phyloP scores from a whole-genome alignment of 2,888 invertebrate species.

The Rhamnusium bicolor region DNA sequence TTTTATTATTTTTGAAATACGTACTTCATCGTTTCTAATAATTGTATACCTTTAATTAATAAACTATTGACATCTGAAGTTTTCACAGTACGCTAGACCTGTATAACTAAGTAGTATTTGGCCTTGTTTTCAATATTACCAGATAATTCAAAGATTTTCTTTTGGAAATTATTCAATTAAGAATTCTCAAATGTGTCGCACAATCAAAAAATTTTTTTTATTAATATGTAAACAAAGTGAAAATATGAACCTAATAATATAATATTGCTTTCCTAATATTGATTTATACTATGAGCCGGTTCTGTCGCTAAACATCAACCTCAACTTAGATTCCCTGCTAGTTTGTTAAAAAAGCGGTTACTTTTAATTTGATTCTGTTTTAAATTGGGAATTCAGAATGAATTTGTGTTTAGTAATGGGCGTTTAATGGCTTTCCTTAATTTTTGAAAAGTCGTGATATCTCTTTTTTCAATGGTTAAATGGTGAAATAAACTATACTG shows the following conservation, averaged over 20 bases:
- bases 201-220: no score
- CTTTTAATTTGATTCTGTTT: conserved; percentile 45
- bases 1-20: no score
- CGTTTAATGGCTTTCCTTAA: conserved; percentile 40
- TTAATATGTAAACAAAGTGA: not conserved
- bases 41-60: no score
- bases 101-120: no score
- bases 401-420: conserved; percentile 43
- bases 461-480: not conserved
- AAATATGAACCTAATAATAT: not conserved
- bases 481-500: not conserved
- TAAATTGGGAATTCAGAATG: conserved; percentile 47
- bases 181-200: no score
- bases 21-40: no score
- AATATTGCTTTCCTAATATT: not conserved
- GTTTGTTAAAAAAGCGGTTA: conserved; percentile 44
- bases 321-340: conserved; percentile 35
- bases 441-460: conserved; percentile 15
- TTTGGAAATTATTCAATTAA: no score
- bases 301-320: conserved; percentile 37
- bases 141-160: no score
- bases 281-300: conserved; percentile 5
- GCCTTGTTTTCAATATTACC: no score
- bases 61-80: no score
- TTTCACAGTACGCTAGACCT: no score